Evolutionary conservation across 2,113 vertebrate species (phyloP).

Genomic region (Aspidoscelis tigris): DNA sequence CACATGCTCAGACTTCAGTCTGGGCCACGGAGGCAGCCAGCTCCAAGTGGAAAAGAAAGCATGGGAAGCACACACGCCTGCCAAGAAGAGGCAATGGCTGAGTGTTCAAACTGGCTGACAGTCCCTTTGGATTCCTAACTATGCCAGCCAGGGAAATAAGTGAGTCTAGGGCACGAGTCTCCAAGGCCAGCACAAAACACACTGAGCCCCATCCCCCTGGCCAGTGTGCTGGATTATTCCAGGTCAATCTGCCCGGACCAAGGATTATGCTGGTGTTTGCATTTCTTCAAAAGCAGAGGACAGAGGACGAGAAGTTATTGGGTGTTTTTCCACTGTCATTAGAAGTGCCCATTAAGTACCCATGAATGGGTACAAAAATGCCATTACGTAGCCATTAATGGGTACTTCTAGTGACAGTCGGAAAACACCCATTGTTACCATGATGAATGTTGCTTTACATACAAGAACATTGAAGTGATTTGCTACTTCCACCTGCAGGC

Average conservation of each 20-base stretch:
- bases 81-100: background rate
- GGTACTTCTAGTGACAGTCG: too few relatives aligned
- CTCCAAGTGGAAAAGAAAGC: constrained; percentile 22
- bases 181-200: background rate
- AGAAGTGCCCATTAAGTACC: too few relatives aligned
- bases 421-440: too few relatives aligned
- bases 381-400: too few relatives aligned
- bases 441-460: too few relatives aligned
- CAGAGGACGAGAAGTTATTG: background rate
- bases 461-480: background rate
- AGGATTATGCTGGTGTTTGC: constrained; percentile 8
- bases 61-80: background rate
- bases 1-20: constrained; percentile 2
- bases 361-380: too few relatives aligned
- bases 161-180: background rate
- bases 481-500: background rate
- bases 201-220: background rate
- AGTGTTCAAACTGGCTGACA: background rate
- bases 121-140: background rate
- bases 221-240: background rate
- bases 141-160: background rate
- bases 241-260: background rate
- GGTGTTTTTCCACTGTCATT: background rate
- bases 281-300: background rate
- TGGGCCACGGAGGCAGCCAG: constrained; percentile 8